phyloP scores from a whole-genome alignment of 2,888 invertebrate genomes.

The Adela reaumurella region DNA sequence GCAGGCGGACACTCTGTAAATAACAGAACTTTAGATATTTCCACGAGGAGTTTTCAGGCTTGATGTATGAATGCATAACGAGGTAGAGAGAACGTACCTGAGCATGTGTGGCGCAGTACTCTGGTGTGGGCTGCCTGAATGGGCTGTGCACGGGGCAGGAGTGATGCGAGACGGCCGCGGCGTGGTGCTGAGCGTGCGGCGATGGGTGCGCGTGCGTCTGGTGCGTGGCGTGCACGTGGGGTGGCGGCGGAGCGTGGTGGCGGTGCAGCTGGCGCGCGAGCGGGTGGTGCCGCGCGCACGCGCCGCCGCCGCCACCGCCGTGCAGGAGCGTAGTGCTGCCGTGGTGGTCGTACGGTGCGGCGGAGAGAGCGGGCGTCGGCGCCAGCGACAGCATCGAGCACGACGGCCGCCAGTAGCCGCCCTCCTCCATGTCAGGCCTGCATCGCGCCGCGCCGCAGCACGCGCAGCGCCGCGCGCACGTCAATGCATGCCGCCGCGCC shows the following conservation, averaged over 20 bases:
- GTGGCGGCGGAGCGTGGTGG: constrained; percentile 26
- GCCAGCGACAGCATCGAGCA: constrained; percentile 50
- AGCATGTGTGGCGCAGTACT: constrained; percentile 47
- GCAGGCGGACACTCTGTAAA: no score
- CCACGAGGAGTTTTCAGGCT: no score
- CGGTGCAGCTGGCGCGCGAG: constrained; percentile 21
- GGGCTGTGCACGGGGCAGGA: constrained; percentile 75
- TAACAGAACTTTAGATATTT: no score
- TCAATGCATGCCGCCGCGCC: constrained; percentile 52
- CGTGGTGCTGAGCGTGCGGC: constrained; percentile 45
- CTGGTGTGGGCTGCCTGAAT: constrained; percentile 59
- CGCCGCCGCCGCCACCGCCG: constrained; percentile 40
- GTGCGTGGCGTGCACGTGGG: constrained; percentile 30
- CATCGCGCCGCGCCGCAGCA: constrained; percentile 50
- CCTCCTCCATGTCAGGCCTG: constrained; percentile 49
- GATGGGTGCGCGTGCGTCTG: constrained; percentile 43
- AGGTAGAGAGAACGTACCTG: constrained; percentile 26
- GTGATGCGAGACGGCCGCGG: constrained; percentile 41
- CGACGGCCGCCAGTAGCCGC: constrained; percentile 50
- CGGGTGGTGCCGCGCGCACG: constrained; percentile 42
- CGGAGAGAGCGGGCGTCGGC: background rate
- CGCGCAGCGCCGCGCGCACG: constrained; percentile 46
- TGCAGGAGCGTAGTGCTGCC: constrained; percentile 38
- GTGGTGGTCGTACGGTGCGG: constrained; percentile 28
- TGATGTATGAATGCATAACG: no score